phyloP scores from a whole-genome alignment of 2,888 invertebrate genomes.

The Andrena hattorfiana region DNA sequence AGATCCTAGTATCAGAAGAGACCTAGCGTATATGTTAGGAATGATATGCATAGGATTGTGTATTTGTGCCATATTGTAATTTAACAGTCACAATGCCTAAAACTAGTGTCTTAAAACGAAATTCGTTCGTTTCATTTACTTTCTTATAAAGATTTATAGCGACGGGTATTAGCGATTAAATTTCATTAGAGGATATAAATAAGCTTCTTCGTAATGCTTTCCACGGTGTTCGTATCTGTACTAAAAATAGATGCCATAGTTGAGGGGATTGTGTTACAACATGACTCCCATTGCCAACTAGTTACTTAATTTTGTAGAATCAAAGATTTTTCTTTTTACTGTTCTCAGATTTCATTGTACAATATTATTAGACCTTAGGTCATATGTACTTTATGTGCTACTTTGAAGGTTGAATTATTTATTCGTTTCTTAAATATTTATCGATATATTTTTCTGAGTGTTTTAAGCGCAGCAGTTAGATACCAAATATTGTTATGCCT shows the following conservation, averaged over 20 bases:
- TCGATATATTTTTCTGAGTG: conserved; percentile 18
- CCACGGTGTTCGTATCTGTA: conserved; percentile 1
- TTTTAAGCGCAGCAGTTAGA: conserved; percentile 6
- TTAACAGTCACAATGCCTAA: conserved; percentile 30
- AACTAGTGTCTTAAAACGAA: conserved; percentile 43
- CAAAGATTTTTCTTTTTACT: background rate
- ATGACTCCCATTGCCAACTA: conserved; percentile 2
- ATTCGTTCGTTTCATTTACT: conserved; percentile 28
- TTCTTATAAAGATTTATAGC: conserved; percentile 22
- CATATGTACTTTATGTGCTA: background rate
- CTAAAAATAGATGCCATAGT: conserved; percentile 2
- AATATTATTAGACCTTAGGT: conserved; percentile 6
- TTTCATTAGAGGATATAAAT: conserved; percentile 6
- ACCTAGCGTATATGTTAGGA: conserved; percentile 80
- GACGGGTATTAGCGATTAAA: conserved; percentile 8
- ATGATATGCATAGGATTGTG: conserved; percentile 80
- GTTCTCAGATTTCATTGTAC: conserved; percentile 7
- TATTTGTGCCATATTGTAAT: conserved; percentile 77
- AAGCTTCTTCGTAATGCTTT: conserved; percentile 11
- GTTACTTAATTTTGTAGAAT: conserved; percentile 14
- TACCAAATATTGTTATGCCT: conserved; percentile 23
- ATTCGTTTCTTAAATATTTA: conserved; percentile 7
- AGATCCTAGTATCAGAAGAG: conserved; percentile 79
- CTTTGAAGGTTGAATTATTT: conserved; percentile 1
- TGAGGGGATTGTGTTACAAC: background rate